phyloP scores from a whole-genome alignment of 2,113 vertebrate genomes.

The Pleuronectes platessa region DNA sequence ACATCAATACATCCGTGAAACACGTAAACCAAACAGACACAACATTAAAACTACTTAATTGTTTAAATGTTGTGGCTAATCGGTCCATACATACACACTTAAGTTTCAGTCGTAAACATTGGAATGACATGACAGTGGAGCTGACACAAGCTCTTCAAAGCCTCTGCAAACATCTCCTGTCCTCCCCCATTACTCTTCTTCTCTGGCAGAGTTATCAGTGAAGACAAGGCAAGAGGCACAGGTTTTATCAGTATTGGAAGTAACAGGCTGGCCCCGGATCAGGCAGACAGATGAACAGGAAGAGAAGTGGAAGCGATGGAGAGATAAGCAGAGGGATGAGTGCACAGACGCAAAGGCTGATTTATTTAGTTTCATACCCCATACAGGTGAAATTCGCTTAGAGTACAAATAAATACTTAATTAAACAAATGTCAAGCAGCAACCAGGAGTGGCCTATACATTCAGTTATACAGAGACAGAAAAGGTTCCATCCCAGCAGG shows the following conservation, averaged over 20 bases:
- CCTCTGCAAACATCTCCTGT: constrained; percentile 15
- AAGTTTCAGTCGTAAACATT: constrained; percentile 10
- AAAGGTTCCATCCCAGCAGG: constrained; percentile 18
- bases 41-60: constrained; percentile 2
- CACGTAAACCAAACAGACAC: too few species aligned
- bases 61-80: background rate
- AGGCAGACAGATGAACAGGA: constrained; percentile 36
- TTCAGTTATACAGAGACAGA: constrained; percentile 16
- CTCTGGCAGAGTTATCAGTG: constrained; percentile 14
- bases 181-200: constrained; percentile 1
- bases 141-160: constrained; percentile 28
- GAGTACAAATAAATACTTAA: constrained; percentile 42
- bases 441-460: background rate
- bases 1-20: too few species aligned
- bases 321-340: background rate
- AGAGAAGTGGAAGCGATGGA: background rate
- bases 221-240: background rate
- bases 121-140: constrained; percentile 5
- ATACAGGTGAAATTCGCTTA: constrained; percentile 18
- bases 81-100: background rate
- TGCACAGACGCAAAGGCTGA: background rate
- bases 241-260: constrained; percentile 12
- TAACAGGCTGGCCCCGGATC: background rate
- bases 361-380: constrained; percentile 20
- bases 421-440: constrained; percentile 49